phyloP scores from a whole-genome alignment of 1,140 invertebrate genomes.

The Heliothis subflexa region DNA sequence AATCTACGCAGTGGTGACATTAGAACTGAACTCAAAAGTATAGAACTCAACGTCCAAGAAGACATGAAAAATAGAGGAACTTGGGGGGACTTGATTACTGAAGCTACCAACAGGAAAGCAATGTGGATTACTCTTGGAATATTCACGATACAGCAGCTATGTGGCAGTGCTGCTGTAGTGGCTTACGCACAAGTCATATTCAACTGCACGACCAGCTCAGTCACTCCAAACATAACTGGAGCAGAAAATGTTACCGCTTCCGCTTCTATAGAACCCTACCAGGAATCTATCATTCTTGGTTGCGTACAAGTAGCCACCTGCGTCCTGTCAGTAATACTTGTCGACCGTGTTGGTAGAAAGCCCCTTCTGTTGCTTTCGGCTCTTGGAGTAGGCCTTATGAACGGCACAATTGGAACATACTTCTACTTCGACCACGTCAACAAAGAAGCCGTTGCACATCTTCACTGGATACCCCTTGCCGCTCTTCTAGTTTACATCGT shows the following conservation, averaged over 20 bases:
- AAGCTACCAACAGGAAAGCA: conserved; percentile 89
- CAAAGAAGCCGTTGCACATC: conserved; percentile 64
- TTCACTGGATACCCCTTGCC: conserved; percentile 88
- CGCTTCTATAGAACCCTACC: conserved; percentile 78
- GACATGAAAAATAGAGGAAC: conserved; percentile 85
- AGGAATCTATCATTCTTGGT: conserved; percentile 89
- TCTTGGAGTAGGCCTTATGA: conserved; percentile 85
- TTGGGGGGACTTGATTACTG: conserved; percentile 87
- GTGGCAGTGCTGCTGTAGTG: conserved; percentile 91
- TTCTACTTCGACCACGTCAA: conserved; percentile 80
- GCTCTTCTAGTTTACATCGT: conserved; percentile 90
- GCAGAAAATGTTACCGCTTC: conserved; percentile 60
- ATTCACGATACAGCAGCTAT: conserved; percentile 91
- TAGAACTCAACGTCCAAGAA: conserved; percentile 88
- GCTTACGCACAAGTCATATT: conserved; percentile 92
- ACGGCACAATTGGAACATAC: conserved; percentile 87
- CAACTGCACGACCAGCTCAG: conserved; percentile 72
- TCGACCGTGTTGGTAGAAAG: conserved; percentile 91
- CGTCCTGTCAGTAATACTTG: conserved; percentile 87
- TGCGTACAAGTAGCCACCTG: conserved; percentile 89
- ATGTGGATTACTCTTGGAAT: conserved; percentile 88
- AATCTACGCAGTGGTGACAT: conserved; percentile 87
- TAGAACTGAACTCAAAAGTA: conserved; percentile 88
- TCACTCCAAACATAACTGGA: conserved; percentile 34
- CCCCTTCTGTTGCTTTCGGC: conserved; percentile 89